Base-by-base conservation (phyloP, 2,888 invertebrate species). In the Pantelozetes paolii region DNA sequence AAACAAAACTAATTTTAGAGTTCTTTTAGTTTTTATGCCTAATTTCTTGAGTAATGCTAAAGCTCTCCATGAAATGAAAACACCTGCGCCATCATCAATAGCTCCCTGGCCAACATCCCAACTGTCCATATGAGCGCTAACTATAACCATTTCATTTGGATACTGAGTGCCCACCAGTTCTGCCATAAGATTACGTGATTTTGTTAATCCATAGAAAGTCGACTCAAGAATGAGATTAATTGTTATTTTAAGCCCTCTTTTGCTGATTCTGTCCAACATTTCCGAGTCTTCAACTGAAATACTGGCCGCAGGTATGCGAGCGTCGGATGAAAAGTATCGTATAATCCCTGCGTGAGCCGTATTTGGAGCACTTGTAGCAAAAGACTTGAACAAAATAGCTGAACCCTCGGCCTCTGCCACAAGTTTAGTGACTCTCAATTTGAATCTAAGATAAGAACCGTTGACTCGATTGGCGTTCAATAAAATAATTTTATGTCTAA, bases 51-150 rank as follows among this genome's bases (percentile, higher is more conserved):
- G 81, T 48, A 90, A 83, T 8, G 87, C 86, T n/a, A 90, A 83
- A 13, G 89, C 88, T 77, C 88, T 87, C 89, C 89, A 91, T 28
- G 91, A 89, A 42, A 91, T 87, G 78, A 91, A 89, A 28, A 89
- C 86, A 70, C 92, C 92, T 74, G 89, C 91, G 2, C 82, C 84
- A 79, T 92, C 91, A 80, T 92, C 92, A 90, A 92, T 90, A 6
- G 91, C 91, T 20, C 92, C 92, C 79, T 89, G 87, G 0, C 92
- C 92, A 15, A 92, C 90, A 82, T 92, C 91, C 92, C 92, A 92
- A 80, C 90, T 90, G 80, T 92, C 92, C 36, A 92, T 84, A 81
- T 92, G 92, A 18, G 92, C 92, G 2, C 91, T 90, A 26, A 91
- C 86, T 26, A 92, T 84, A 0, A 92, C 91, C 0, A 89, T 83